Percentiles rank a stretch among this genome's conserved stretches.
These are phyloP conservation scores for Dendronephthya gigantea DNA, from an alignment of 64 coral and sea anemone species.

Conservation along the genomic window DNA sequence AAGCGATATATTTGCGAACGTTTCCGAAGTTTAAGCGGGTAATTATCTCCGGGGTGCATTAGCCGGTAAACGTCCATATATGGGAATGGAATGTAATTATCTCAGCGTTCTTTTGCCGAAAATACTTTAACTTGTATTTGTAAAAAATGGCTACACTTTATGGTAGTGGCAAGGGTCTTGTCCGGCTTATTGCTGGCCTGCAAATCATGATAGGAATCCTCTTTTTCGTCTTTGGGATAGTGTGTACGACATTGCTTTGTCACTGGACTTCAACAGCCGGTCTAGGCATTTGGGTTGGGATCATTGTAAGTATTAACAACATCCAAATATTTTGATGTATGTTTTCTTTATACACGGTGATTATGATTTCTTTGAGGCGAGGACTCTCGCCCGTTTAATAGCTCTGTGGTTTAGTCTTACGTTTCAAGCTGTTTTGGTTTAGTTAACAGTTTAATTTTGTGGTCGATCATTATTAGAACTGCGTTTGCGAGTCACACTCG, in stretches of 20 bases:
- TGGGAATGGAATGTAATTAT: background rate
- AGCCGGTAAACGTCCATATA: background rate
- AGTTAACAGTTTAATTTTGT: background rate
- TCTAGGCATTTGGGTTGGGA: background rate
- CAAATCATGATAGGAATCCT: background rate
- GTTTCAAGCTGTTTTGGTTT: background rate
- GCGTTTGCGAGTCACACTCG: background rate
- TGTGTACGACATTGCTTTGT: background rate
- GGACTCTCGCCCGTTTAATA: background rate
- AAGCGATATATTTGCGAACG: no score
- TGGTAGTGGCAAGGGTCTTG: slow-evolving; percentile 9
- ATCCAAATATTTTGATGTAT: background rate
- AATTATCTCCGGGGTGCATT: background rate
- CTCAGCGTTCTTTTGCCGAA: background rate
- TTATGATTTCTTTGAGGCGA: background rate
- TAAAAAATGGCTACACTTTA: background rate
- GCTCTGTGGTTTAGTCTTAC: background rate
- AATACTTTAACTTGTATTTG: no score
- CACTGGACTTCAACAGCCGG: slow-evolving; percentile 2
- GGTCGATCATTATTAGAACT: background rate
- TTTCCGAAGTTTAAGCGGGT: no score
- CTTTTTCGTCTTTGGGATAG: background rate
- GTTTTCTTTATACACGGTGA: background rate
- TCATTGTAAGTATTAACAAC: background rate
- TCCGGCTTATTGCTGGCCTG: background rate